Evolutionary conservation across 2,888 invertebrate genomes (phyloP).

Genomic region (Phymatocera aterrima): DNA sequence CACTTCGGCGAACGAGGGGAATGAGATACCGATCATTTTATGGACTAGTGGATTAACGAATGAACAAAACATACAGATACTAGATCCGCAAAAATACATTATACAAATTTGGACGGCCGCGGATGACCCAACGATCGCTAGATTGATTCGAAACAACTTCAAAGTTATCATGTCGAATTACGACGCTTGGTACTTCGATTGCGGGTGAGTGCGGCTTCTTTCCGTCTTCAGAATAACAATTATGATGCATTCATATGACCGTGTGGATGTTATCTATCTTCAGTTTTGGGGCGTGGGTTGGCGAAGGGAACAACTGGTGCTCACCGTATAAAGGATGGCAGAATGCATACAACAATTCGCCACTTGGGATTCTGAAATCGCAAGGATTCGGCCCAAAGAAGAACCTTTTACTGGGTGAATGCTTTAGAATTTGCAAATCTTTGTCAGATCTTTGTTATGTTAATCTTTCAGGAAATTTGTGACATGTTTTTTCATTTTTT

Average conservation of each 20-base stretch:
- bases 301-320: constrained; percentile 91
- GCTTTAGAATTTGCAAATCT: background rate
- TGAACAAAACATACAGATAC: constrained; percentile 80
- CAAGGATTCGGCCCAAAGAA: constrained; percentile 74
- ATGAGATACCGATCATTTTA: constrained; percentile 81
- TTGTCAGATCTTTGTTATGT: constrained; percentile 17
- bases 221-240: background rate
- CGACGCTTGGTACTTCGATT: constrained; percentile 91
- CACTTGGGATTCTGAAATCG: constrained; percentile 75
- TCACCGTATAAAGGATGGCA: constrained; percentile 95
- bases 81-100: constrained; percentile 86
- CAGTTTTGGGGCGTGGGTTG: constrained; percentile 87
- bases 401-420: constrained; percentile 77
- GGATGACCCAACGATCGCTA: constrained; percentile 79
- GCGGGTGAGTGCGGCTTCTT: constrained; percentile 77
- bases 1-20: constrained; percentile 76
- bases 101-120: constrained; percentile 90
- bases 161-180: constrained; percentile 90
- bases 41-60: constrained; percentile 91
- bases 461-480: background rate
- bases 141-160: constrained; percentile 84
- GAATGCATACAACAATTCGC: constrained; percentile 88
- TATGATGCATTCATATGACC: background rate
- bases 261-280: constrained; percentile 41
- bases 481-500: constrained; percentile 21